A percentile compares a stretch with the other conserved stretches of the same genome.
phyloP scores from a whole-genome alignment of 2,113 vertebrate species.

The Rhinoderma darwinii region DNA sequence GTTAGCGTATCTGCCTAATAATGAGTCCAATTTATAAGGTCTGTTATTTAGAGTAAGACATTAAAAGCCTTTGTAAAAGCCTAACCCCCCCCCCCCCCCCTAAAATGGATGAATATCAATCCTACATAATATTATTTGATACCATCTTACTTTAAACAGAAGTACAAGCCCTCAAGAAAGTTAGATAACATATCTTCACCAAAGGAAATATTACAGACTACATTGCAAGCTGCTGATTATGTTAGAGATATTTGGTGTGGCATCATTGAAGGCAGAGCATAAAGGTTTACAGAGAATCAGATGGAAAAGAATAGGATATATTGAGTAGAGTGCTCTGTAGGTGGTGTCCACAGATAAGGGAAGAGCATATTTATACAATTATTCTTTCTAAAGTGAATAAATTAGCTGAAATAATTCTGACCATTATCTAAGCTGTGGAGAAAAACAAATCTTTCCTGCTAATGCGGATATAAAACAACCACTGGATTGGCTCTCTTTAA shows the following conservation, averaged over 20 bases:
- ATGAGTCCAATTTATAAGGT: not conserved
- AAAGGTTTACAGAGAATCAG: not conserved
- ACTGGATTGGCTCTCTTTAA: not conserved
- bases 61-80: not conserved
- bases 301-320: constrained; percentile 6
- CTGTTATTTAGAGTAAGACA: not conserved
- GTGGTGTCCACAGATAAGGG: not conserved
- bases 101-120: not conserved
- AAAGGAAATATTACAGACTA: constrained; percentile 18
- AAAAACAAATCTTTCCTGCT: not conserved
- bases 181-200: constrained; percentile 3
- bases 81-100: too few species aligned
- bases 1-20: not conserved
- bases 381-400: not conserved
- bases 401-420: not conserved
- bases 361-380: constrained; percentile 12
- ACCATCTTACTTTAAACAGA: not conserved
- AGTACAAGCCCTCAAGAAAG: not conserved
- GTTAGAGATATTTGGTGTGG: constrained; percentile 2
- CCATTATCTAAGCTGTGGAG: constrained; percentile 4
- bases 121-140: not conserved
- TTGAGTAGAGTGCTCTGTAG: not conserved
- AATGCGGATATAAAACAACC: not conserved
- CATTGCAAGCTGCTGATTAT: not conserved
- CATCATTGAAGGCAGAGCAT: not conserved